Evolutionary conservation across 2,888 invertebrate genomes (phyloP).

Genomic region (Apoda limacodes): DNA sequence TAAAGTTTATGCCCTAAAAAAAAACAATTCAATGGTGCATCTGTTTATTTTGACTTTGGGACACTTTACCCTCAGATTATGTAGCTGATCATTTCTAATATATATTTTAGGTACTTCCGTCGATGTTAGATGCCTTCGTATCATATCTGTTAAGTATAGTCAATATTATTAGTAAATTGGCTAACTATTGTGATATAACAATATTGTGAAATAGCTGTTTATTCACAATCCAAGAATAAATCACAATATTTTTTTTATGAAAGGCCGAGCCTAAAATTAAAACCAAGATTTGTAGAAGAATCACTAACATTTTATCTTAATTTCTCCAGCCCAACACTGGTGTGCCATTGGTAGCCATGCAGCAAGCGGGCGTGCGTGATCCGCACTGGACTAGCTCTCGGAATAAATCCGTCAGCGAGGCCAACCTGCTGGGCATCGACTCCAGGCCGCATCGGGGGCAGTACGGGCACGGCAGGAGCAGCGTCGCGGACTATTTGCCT

Average conservation of each 20-base stretch:
- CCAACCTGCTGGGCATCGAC: slow-evolving; percentile 80
- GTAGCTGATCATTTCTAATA: too few species aligned
- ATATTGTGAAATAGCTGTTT: too few species aligned
- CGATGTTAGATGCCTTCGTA: too few species aligned
- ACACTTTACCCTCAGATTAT: too few species aligned
- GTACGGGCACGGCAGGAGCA: slow-evolving; percentile 62
- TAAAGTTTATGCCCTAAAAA: too few species aligned
- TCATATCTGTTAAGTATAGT: too few species aligned
- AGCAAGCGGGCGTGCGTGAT: slow-evolving; percentile 75
- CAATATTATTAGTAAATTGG: too few species aligned
- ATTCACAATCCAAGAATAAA: too few species aligned
- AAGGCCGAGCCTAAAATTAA: not conserved
- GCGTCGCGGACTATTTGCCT: slow-evolving; percentile 70
- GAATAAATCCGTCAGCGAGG: slow-evolving; percentile 85
- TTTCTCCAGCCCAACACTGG: slow-evolving; percentile 42
- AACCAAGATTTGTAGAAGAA: not conserved
- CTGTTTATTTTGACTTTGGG: too few species aligned
- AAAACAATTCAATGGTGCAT: too few species aligned
- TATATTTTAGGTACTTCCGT: too few species aligned
- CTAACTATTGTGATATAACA: too few species aligned
- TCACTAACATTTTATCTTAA: not conserved
- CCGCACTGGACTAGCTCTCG: slow-evolving; percentile 52
- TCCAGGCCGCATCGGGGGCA: slow-evolving; percentile 52
- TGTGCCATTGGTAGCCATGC: slow-evolving; percentile 76
- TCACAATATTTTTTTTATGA: not conserved